phyloP scores from a whole-genome alignment of 2,888 invertebrate species.

The Polyommatus icarus region DNA sequence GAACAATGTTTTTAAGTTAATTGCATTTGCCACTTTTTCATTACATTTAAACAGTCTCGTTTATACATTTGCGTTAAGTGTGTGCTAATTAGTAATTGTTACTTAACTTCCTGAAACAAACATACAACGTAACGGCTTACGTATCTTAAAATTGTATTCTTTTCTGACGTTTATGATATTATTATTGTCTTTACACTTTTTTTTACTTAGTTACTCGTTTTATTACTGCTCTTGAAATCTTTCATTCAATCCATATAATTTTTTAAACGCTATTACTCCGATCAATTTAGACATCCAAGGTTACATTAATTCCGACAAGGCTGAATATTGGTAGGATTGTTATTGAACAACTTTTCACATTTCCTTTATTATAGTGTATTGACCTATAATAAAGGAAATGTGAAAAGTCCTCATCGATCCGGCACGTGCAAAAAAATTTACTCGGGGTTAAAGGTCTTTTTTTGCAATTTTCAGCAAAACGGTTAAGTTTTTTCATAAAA shows the following conservation, averaged over 20 bases:
- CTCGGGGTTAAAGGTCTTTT: too few relatives aligned
- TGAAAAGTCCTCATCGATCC: too few relatives aligned
- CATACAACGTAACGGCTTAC: slow-evolving; percentile 26
- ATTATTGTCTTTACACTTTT: neutral
- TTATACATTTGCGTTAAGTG: slow-evolving; percentile 16
- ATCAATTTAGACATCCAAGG: too few relatives aligned
- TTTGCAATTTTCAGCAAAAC: too few relatives aligned
- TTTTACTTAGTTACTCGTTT: neutral
- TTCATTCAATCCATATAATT: neutral
- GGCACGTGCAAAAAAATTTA: too few relatives aligned
- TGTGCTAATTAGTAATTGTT: slow-evolving; percentile 53
- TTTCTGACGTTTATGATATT: neutral
- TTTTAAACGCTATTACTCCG: too few relatives aligned
- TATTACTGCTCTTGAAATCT: neutral
- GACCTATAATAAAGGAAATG: too few relatives aligned
- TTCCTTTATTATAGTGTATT: too few relatives aligned
- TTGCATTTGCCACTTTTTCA: neutral
- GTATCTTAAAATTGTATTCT: slow-evolving; percentile 26
- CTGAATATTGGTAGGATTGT: too few relatives aligned
- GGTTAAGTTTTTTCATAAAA: too few relatives aligned
- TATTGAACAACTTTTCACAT: too few relatives aligned
- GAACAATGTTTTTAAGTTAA: slow-evolving; percentile 2
- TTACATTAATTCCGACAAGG: too few relatives aligned
- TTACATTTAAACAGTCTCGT: slow-evolving; percentile 22
- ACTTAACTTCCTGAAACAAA: slow-evolving; percentile 40